A percentile compares a stretch with the other conserved stretches of the same genome.
Conservation (phyloP, 2,113 vertebrate genomes). For the Etheostoma cragini region DNA sequence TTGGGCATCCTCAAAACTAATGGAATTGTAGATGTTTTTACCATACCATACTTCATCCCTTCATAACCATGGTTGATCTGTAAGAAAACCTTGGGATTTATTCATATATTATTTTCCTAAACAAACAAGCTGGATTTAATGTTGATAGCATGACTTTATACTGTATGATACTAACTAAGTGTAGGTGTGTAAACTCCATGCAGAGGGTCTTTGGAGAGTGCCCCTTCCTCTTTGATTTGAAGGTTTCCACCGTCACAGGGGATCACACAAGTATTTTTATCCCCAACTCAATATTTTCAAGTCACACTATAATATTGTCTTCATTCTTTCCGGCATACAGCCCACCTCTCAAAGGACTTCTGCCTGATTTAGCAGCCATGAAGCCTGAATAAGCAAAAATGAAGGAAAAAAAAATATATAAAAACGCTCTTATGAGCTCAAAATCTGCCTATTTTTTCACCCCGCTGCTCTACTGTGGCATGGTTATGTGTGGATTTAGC, state of each 20-base stretch:
- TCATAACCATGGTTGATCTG: neutral
- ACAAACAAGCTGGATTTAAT: neutral
- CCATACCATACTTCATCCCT: neutral
- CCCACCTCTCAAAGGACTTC: slow-evolving; percentile 38
- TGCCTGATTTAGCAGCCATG: slow-evolving; percentile 44
- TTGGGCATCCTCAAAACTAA: slow-evolving; percentile 10
- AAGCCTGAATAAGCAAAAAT: slow-evolving; percentile 30
- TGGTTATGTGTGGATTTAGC: slow-evolving; percentile 8
- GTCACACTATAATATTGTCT: slow-evolving; percentile 16
- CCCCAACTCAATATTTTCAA: slow-evolving; percentile 3
- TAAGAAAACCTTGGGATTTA: neutral
- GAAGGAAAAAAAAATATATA: slow-evolving; percentile 26
- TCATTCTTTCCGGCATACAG: neutral
- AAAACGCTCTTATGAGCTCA: slow-evolving; percentile 26
- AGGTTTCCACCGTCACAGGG: neutral
- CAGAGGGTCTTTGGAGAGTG: neutral
- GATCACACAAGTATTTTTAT: neutral
- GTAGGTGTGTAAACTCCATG: neutral
- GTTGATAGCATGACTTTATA: neutral
- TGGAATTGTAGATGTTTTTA: neutral
- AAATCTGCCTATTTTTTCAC: slow-evolving; percentile 4
- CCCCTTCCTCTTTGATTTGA: neutral
- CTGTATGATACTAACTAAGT: neutral
- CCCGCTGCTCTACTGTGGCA: neutral
- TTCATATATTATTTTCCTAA: neutral